A percentile compares a stretch with the other conserved stretches of the same genome.
Evolutionary conservation across 92 coral and sea anemone genomes (phyloP).

Genomic region (Anthopleura xanthogrammica): DNA sequence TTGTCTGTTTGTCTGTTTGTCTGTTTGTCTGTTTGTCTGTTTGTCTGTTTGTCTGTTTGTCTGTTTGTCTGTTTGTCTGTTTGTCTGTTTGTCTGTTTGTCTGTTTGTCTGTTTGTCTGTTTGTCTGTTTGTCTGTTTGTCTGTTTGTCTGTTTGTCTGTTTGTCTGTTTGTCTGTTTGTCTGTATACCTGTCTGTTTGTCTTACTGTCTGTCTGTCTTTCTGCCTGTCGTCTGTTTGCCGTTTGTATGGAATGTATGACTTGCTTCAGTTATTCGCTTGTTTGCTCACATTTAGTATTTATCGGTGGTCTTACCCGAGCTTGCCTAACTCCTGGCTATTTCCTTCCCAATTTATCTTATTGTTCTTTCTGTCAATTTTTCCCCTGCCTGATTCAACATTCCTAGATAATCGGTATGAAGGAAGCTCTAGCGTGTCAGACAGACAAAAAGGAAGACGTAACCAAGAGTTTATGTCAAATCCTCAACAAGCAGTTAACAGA

Average conservation of each 20-base stretch:
- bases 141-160: neutral
- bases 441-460: conserved; percentile 53
- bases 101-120: neutral
- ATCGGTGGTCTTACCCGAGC: no score
- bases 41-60: neutral
- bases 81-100: neutral
- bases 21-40: conserved; percentile 1
- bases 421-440: conserved; percentile 50
- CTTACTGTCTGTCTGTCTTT: neutral
- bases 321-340: neutral
- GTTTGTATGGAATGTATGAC: neutral
- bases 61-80: neutral
- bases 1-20: neutral
- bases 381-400: neutral
- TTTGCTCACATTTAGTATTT: no score
- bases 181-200: neutral
- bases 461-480: conserved; percentile 34
- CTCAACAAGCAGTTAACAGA: conserved; percentile 68
- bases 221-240: neutral
- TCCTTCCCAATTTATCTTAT: neutral
- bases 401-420: conserved; percentile 74
- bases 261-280: neutral
- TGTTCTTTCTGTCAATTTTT: no score
- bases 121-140: neutral
- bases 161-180: neutral